Percentiles rank a stretch among this genome's conserved stretches.
Conservation (phyloP, 2,113 vertebrate species). For the Petaurus breviceps region DNA sequence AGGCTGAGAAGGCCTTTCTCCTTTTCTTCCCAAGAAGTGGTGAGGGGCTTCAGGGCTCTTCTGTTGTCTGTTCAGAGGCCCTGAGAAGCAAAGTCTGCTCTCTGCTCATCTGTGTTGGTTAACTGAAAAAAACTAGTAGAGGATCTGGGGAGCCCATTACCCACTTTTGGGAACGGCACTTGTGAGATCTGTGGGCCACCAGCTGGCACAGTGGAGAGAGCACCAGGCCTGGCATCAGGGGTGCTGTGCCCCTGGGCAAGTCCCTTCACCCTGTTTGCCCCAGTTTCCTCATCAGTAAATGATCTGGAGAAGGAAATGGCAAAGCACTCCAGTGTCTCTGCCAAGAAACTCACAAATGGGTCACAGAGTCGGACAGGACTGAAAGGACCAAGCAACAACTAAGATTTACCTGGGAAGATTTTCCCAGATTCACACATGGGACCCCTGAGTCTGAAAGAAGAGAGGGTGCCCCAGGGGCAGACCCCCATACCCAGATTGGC, state of each 20-base stretch:
- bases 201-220: neutral
- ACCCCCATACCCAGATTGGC: too few relatives aligned
- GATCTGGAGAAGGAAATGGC: neutral
- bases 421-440: too few relatives aligned
- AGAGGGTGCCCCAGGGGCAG: too few relatives aligned
- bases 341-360: neutral
- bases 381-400: neutral
- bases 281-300: neutral
- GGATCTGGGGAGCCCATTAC: neutral
- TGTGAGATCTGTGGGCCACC: neutral
- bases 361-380: neutral
- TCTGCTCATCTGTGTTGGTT: too few relatives aligned
- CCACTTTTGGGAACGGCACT: neutral
- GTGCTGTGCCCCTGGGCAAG: too few relatives aligned
- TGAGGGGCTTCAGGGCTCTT: neutral
- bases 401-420: neutral
- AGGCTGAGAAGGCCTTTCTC: neutral
- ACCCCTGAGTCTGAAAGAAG: too few relatives aligned
- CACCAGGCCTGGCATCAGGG: too few relatives aligned
- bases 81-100: neutral
- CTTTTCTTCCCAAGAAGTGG: neutral
- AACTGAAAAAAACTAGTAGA: neutral
- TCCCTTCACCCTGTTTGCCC: too few relatives aligned
- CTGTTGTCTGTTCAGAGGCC: neutral
- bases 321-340: neutral